Conservation (phyloP, 2,888 invertebrate genomes). For the Trissolcus japonicus region DNA sequence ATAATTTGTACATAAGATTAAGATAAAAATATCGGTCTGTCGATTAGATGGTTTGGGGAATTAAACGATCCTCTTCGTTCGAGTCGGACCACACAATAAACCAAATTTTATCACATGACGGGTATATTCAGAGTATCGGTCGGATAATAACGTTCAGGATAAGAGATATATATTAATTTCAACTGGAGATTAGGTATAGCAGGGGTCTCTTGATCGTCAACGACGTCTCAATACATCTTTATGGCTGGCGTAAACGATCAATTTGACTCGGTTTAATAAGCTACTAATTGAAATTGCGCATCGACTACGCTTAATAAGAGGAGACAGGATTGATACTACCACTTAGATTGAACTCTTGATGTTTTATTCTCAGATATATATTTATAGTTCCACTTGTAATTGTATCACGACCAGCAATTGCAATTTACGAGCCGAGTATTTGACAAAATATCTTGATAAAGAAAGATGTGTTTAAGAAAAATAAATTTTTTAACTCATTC, state of each 20-base stretch:
- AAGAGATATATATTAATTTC: constrained; percentile 58
- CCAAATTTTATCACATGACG: constrained; percentile 24
- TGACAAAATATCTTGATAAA: too few relatives aligned
- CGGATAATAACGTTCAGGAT: constrained; percentile 51
- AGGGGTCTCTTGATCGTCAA: constrained; percentile 46
- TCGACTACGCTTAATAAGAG: constrained; percentile 25
- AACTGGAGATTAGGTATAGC: constrained; percentile 47
- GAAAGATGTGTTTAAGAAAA: too few relatives aligned
- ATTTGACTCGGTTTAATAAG: constrained; percentile 63
- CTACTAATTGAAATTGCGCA: constrained; percentile 64
- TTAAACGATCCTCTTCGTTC: constrained; percentile 24
- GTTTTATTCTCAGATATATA: background rate
- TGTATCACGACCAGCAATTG: too few relatives aligned
- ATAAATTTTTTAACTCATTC: too few relatives aligned
- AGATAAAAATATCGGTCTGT: constrained; percentile 6
- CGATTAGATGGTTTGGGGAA: constrained; percentile 16
- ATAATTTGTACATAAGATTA: too few relatives aligned
- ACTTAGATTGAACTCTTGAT: constrained; percentile 2
- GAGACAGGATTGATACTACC: constrained; percentile 23
- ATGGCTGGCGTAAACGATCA: constrained; percentile 59
- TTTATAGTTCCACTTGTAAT: background rate
- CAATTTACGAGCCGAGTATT: too few relatives aligned
- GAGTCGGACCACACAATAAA: constrained; percentile 34
- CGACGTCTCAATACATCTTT: constrained; percentile 39
- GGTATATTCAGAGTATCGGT: constrained; percentile 34